Evolutionary conservation across 2,113 vertebrate genomes (phyloP).

Genomic region (Thymallus thymallus): DNA sequence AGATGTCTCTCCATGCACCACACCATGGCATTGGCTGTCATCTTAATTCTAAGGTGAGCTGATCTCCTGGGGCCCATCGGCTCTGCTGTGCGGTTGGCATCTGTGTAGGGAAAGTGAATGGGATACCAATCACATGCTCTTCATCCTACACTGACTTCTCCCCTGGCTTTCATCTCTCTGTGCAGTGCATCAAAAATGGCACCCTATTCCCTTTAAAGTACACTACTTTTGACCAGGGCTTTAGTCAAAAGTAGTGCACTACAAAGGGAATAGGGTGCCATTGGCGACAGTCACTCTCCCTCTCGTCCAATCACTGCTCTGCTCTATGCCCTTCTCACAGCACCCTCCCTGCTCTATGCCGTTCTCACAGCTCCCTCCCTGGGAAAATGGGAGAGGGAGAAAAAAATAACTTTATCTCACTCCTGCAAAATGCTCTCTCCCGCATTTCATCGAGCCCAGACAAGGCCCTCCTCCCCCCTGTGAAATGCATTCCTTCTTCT

Average conservation of each 20-base stretch:
- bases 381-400: slow-evolving; percentile 17
- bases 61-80: background rate
- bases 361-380: slow-evolving; percentile 23
- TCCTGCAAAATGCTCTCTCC: slow-evolving; percentile 59
- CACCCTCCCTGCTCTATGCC: slow-evolving; percentile 17
- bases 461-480: slow-evolving; percentile 23
- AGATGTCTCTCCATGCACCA: slow-evolving; percentile 51
- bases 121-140: slow-evolving; percentile 23
- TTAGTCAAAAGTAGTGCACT: too few species aligned
- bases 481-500: slow-evolving; percentile 64
- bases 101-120: slow-evolving; percentile 43
- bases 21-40: slow-evolving; percentile 60
- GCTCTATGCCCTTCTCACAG: slow-evolving; percentile 25
- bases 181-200: background rate
- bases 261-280: too few species aligned
- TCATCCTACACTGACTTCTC: background rate
- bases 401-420: slow-evolving; percentile 57
- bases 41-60: slow-evolving; percentile 21
- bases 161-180: slow-evolving; percentile 17
- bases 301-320: background rate
- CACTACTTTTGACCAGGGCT: too few species aligned
- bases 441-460: slow-evolving; percentile 44
- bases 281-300: too few species aligned
- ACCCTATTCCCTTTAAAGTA: too few species aligned
- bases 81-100: slow-evolving; percentile 26